phyloP scores from a whole-genome alignment of 2,888 invertebrate genomes.

The Candidula unifasciata region DNA sequence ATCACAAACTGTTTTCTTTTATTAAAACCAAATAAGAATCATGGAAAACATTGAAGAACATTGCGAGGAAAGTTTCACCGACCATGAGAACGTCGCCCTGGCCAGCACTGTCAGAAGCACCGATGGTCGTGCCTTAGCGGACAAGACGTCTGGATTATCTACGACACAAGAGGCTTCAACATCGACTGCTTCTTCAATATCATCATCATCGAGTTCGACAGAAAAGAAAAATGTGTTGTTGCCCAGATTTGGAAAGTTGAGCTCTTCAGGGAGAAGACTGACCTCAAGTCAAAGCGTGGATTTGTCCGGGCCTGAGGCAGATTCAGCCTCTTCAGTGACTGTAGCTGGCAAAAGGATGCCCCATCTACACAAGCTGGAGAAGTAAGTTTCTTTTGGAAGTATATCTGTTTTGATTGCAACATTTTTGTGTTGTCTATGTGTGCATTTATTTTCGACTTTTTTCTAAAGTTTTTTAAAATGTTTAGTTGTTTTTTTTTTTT shows the following conservation, averaged over 20 bases:
- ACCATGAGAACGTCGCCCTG: background rate
- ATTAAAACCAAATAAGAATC: background rate
- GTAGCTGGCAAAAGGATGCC: background rate
- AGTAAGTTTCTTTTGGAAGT: constrained; percentile 2
- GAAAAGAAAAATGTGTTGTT: background rate
- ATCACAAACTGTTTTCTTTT: too few species aligned
- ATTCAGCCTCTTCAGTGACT: background rate
- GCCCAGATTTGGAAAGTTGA: background rate
- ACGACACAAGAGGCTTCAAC: background rate
- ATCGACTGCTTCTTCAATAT: background rate
- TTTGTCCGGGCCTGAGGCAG: background rate
- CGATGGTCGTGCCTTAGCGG: too few species aligned
- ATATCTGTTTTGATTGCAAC: too few species aligned
- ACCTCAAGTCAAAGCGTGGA: background rate
- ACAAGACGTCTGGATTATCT: background rate
- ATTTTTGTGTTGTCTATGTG: too few species aligned
- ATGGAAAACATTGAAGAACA: constrained; percentile 27
- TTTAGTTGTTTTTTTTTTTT: too few species aligned
- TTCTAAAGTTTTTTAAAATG: too few species aligned
- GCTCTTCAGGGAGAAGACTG: background rate
- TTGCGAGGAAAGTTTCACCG: background rate
- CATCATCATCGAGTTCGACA: background rate
- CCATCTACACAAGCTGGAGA: constrained; percentile 17
- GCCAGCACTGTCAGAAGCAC: too few species aligned
- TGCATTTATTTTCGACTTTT: too few species aligned